Evolutionary conservation across 1,140 invertebrate genomes (phyloP).

Genomic region (Drosophila hydei): DNA sequence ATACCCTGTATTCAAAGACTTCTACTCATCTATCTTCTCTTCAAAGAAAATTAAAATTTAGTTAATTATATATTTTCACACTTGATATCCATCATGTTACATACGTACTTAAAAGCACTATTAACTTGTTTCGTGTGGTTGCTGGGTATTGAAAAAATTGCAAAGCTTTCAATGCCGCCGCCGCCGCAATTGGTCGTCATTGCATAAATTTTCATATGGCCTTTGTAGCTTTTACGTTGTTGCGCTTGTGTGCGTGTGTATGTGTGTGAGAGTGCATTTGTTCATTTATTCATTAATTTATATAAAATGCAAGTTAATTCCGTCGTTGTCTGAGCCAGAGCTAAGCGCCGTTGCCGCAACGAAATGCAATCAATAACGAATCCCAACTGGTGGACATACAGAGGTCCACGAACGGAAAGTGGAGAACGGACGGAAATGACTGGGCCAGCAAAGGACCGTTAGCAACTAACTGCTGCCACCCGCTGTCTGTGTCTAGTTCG

Average conservation of each 20-base stretch:
- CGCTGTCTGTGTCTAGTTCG: constrained; percentile 15
- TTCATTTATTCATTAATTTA: constrained; percentile 82
- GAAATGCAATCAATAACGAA: constrained; percentile 77
- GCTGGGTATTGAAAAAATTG: constrained; percentile 36
- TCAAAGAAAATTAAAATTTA: no score
- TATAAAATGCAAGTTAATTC: constrained; percentile 84
- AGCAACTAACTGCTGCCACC: constrained; percentile 6
- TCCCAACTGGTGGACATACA: constrained; percentile 53
- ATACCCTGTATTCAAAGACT: not conserved
- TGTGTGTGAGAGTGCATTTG: constrained; percentile 44
- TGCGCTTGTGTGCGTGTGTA: constrained; percentile 9
- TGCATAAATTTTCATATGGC: constrained; percentile 75
- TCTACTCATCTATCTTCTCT: no score
- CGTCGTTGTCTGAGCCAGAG: constrained; percentile 72
- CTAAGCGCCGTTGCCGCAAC: constrained; percentile 68
- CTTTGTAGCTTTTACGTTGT: constrained; percentile 24
- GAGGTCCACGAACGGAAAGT: constrained; percentile 2
- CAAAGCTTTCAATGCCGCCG: constrained; percentile 60
- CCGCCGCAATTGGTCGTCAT: constrained; percentile 44
- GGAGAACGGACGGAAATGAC: constrained; percentile 7
- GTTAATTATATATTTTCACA: no score
- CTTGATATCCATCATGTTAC: not conserved
- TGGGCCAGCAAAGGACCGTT: constrained; percentile 1
- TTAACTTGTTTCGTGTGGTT: not conserved
- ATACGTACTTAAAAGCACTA: no score